Conservation (phyloP, 2,113 vertebrate species). For the Amphiprion percula region DNA sequence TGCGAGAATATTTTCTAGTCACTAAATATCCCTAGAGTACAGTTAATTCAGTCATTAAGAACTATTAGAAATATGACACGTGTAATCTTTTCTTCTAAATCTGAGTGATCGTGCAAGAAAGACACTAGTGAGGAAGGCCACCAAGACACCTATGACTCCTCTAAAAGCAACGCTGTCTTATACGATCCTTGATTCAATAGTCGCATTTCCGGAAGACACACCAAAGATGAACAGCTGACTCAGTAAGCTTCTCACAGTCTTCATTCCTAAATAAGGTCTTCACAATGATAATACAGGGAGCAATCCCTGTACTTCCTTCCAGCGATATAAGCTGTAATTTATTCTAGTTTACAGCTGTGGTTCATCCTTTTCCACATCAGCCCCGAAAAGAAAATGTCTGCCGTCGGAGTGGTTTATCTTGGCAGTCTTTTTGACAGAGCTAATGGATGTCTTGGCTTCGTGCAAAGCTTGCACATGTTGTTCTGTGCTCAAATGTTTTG, state of each 20-base stretch:
- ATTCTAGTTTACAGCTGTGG: constrained; percentile 37
- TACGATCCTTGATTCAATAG: not conserved
- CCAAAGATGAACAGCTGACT: not conserved
- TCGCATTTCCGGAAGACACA: not conserved
- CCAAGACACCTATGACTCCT: too few species aligned
- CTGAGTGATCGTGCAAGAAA: too few species aligned
- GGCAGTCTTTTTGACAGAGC: constrained; percentile 52
- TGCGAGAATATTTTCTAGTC: too few species aligned
- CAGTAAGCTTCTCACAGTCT: not conserved
- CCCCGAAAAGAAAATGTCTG: constrained; percentile 51
- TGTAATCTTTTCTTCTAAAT: too few species aligned
- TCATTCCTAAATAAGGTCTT: not conserved
- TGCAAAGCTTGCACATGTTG: constrained; percentile 39
- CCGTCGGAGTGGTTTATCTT: constrained; percentile 62
- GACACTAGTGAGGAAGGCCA: too few species aligned
- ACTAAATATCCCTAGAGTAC: too few species aligned
- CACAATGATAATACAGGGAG: not conserved
- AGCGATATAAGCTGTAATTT: constrained; percentile 38
- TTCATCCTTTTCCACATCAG: constrained; percentile 46
- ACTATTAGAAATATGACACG: too few species aligned
- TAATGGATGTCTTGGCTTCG: constrained; percentile 68
- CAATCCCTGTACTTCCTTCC: not conserved
- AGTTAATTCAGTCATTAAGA: too few species aligned
- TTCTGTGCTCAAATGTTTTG: constrained; percentile 33
- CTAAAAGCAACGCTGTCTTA: too few species aligned